These are phyloP conservation scores for Smutsia temminckii DNA, from an alignment of 2,797 vertebrate species.

Conservation along the genomic window DNA sequence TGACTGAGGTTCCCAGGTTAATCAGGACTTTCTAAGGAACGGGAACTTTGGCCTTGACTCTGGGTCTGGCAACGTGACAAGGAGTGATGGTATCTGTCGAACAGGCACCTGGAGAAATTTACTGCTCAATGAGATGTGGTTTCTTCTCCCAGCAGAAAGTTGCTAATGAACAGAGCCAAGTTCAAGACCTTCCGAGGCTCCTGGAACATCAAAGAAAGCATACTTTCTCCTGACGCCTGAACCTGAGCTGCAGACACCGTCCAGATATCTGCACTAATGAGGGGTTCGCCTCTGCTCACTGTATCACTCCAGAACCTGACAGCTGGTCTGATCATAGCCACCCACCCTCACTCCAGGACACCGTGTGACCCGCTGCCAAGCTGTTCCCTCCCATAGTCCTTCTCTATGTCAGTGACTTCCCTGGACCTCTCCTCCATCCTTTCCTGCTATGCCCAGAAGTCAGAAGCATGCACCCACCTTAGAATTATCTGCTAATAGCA, in stretches of 20 bases:
- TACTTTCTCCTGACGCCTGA: background rate
- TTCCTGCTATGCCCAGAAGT: background rate
- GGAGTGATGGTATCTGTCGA: background rate
- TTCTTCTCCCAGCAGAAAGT: background rate
- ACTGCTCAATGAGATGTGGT: background rate
- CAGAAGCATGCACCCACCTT: background rate
- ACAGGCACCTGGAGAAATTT: background rate
- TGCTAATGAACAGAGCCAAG: background rate
- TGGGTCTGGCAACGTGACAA: background rate
- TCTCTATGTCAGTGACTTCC: background rate
- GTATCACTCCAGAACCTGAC: accelerated
- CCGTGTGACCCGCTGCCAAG: background rate
- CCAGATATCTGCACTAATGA: accelerated
- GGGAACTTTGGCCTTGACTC: slow-evolving; percentile 50
- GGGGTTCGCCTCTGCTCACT: too few species aligned
- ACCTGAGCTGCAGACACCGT: background rate
- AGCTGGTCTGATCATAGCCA: background rate
- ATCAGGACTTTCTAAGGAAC: background rate
- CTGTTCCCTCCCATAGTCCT: background rate
- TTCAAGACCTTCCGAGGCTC: background rate
- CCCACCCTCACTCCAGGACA: accelerated
- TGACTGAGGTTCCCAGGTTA: background rate
- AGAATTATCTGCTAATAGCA: accelerated
- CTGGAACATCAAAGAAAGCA: background rate
- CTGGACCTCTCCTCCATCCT: too few species aligned